A percentile compares a stretch with the other conserved stretches of the same genome.
These are phyloP conservation scores for Bombus breviceps DNA, from an alignment of 1,140 invertebrate genomes.

Conservation along the genomic window DNA sequence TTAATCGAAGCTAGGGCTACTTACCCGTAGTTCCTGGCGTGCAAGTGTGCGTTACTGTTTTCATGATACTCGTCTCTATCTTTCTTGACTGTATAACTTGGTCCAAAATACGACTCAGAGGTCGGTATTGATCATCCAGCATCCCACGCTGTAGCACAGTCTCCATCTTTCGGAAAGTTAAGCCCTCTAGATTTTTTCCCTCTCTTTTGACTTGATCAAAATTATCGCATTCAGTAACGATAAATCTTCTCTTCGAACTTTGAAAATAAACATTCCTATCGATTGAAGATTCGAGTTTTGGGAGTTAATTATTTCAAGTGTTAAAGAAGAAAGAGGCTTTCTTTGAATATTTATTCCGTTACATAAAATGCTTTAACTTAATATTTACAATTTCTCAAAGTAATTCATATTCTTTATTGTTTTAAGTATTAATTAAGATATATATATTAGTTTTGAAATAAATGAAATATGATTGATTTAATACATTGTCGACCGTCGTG, in stretches of 20 bases:
- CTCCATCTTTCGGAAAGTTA: constrained; percentile 59
- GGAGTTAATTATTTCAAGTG: no score
- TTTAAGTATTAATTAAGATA: not conserved
- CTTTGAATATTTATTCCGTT: not conserved
- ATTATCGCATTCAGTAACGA: not conserved
- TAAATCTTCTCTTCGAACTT: not conserved
- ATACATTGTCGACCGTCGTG: no score
- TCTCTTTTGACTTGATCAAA: not conserved
- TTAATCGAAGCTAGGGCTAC: constrained; percentile 20
- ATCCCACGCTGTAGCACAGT: constrained; percentile 74
- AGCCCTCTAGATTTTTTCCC: constrained; percentile 12
- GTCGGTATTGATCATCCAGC: constrained; percentile 78
- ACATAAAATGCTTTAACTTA: not conserved
- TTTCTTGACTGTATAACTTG: constrained; percentile 40
- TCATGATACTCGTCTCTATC: constrained; percentile 64
- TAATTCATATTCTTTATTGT: not conserved
- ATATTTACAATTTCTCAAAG: not conserved
- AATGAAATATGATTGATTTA: not conserved
- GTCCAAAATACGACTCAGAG: constrained; percentile 53
- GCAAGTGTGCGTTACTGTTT: constrained; percentile 72
- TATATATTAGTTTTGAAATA: not conserved
- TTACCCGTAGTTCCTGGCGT: constrained; percentile 71
- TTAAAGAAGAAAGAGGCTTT: no score
- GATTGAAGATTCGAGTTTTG: not conserved
- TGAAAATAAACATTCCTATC: no score